These are phyloP conservation scores for Urocynchramus pylzowi DNA, from an alignment of 2,113 vertebrate genomes.

Conservation along the genomic window DNA sequence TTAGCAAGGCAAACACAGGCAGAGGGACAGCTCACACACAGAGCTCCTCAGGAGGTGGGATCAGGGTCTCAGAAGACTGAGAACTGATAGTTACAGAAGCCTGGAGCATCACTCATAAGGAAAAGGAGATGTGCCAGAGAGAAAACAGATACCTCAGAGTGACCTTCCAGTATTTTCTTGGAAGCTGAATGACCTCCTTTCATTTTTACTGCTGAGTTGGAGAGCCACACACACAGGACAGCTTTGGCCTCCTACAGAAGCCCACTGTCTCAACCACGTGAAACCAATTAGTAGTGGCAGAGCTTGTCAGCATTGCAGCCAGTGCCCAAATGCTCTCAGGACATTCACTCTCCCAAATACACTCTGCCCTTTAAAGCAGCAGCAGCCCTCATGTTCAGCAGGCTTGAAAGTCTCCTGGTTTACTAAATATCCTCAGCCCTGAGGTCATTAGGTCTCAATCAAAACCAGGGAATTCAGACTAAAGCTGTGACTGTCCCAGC, in stretches of 20 bases:
- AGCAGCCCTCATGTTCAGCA: neutral
- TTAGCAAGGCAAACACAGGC: neutral
- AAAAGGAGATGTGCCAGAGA: neutral
- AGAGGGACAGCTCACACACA: neutral
- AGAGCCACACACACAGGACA: neutral
- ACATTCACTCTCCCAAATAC: neutral
- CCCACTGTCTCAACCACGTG: accelerated
- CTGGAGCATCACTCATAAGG: neutral
- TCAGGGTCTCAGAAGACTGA: neutral
- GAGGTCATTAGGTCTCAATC: neutral
- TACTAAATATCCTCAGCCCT: neutral
- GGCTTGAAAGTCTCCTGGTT: neutral
- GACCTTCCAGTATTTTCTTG: neutral
- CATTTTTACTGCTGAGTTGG: neutral
- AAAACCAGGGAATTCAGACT: neutral
- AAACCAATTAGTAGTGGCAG: neutral
- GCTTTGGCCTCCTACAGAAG: neutral
- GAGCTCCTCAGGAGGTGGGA: neutral
- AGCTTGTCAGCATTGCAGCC: neutral
- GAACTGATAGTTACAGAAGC: neutral
- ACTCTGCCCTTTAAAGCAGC: neutral
- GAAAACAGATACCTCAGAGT: neutral
- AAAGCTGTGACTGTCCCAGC: neutral
- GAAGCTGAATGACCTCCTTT: neutral
- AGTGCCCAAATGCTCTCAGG: neutral